Conservation (phyloP, 2,888 invertebrate genomes). For the Drosophila longiperda region DNA sequence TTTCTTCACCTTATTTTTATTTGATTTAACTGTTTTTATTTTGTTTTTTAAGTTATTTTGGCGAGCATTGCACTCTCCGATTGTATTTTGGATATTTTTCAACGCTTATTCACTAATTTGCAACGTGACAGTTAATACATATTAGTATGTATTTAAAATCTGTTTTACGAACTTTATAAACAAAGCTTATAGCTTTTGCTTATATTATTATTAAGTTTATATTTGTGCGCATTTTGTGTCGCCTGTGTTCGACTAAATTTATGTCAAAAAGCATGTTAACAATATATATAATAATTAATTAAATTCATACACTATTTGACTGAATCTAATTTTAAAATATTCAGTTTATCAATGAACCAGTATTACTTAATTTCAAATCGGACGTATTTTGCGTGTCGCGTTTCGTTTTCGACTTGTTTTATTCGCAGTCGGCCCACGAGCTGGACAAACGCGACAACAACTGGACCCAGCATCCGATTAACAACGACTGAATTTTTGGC, state of each 20-base stretch:
- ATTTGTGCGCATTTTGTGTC: not conserved
- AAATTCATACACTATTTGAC: not conserved
- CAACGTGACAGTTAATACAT: slow-evolving; percentile 10
- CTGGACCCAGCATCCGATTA: slow-evolving; percentile 72
- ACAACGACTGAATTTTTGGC: slow-evolving; percentile 68
- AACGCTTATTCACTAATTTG: slow-evolving; percentile 28
- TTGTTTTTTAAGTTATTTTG: slow-evolving; percentile 36
- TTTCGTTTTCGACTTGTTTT: slow-evolving; percentile 30
- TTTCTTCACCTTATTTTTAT: slow-evolving; percentile 33
- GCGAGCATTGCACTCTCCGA: slow-evolving; percentile 58
- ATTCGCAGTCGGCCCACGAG: slow-evolving; percentile 53
- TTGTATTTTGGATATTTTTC: slow-evolving; percentile 2
- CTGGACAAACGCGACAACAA: slow-evolving; percentile 67
- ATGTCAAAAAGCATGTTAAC: not conserved
- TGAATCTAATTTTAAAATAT: not conserved
- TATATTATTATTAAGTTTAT: not conserved
- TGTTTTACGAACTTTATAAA: slow-evolving; percentile 27
- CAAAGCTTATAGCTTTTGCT: slow-evolving; percentile 19
- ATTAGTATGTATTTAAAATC: slow-evolving; percentile 42
- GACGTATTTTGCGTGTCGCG: slow-evolving; percentile 22
- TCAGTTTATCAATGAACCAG: not conserved
- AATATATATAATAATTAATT: not conserved
- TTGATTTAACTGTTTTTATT: slow-evolving; percentile 67
- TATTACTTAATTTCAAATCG: slow-evolving; percentile 24
- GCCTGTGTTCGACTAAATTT: slow-evolving; percentile 2